Evolutionary conservation across 92 coral and sea anemone species (phyloP), one percentile per base, ranked within the genome.

Genomic region (Micromussa lordhowensis): DNA sequence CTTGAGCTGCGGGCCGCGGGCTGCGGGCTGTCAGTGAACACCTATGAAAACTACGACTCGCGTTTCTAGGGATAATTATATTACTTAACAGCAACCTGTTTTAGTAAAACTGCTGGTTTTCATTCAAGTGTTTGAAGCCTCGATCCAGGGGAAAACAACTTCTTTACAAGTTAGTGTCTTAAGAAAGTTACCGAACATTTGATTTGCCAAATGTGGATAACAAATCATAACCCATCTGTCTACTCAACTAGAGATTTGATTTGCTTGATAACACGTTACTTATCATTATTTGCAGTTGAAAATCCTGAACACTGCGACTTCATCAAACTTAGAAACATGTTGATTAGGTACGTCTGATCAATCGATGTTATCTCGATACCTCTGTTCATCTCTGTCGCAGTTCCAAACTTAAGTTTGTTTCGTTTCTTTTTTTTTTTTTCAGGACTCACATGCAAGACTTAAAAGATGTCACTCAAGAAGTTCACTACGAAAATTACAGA

Each of bases 381-480:
- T 44, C 51, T 7, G 51, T 44, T 44, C 12, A 44, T 44, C 51
- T 44, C 51, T 44, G 13, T 44, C 13, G 51, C 51, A 44, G 51
- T 44, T 44, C 51, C 10, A 5, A 44, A 9, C 51, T 32, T 32
- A 9, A 18, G 11, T 88, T 40, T 68, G 64, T 83, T 34, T 32
- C 3, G 30, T 66, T 69, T 32, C 38, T 21, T 80, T 44, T 40
- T 31, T 70, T 21, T 80, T 44, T 40, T 31, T 70, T 36, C 63
- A 97, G 99, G 83, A 97, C 99, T 10, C 99, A 97, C 90, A 97
- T 97, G 99, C 99, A 97, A 75, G 99, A 97, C 75, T 88, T 97
- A 32, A 97, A 97, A 82, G 99, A 97, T 73, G 99, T 97, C 28
- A 97, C 99, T 6, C 99, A 97, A 80, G 99, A 97, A 28, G 96